phyloP scores from a whole-genome alignment of 2,113 vertebrate genomes.

The Circaetus cinerascens region DNA sequence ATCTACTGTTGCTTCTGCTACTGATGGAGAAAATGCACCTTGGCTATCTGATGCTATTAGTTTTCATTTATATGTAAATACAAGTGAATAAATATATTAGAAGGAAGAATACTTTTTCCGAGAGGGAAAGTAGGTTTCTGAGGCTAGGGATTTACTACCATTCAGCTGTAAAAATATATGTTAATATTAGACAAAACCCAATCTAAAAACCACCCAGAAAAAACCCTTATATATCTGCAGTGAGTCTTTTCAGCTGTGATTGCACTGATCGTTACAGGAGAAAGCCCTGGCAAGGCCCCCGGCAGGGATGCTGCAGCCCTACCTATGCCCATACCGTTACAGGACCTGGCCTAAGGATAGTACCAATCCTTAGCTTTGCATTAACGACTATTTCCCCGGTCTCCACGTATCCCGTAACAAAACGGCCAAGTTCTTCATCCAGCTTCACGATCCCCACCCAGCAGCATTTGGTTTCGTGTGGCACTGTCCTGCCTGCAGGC shows the following conservation, averaged over 20 bases:
- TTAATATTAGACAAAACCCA: background rate
- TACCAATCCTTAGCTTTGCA: background rate
- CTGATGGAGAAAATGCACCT: background rate
- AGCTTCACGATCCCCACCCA: background rate
- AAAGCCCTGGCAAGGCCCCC: background rate
- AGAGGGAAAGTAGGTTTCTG: background rate
- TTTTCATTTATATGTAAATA: constrained; percentile 11
- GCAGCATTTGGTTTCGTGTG: fast-evolving
- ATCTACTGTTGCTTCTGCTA: background rate
- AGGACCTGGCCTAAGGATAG: background rate
- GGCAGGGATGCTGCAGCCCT: background rate
- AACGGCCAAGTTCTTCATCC: background rate
- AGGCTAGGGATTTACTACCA: background rate
- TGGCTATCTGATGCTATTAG: background rate
- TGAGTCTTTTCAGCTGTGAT: background rate
- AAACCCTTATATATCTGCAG: background rate
- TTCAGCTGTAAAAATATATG: background rate
- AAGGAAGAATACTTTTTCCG: background rate
- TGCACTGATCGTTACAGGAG: background rate
- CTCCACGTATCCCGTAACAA: fast-evolving
- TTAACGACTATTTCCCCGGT: fast-evolving
- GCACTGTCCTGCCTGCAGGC: background rate
- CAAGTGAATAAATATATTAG: background rate
- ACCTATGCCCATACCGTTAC: fast-evolving
- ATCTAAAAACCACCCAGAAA: background rate